These are phyloP conservation scores for Catostomus latipinnis DNA, from an alignment of 2,797 vertebrate genomes.

Conservation along the genomic window DNA sequence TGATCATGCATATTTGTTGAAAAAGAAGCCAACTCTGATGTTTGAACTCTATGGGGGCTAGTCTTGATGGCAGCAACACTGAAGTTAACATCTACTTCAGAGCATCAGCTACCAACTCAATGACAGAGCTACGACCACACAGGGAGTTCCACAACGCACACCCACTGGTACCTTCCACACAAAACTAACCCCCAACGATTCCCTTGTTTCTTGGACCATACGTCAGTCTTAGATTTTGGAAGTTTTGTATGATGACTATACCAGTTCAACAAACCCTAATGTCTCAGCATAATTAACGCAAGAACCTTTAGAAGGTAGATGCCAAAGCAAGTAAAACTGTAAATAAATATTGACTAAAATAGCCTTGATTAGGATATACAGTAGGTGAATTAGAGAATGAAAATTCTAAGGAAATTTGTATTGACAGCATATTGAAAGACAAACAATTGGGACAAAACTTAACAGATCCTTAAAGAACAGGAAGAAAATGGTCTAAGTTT, in stretches of 20 bases:
- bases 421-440: background rate
- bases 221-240: conserved; percentile 20
- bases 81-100: conserved; percentile 82
- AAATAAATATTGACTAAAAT: conserved; percentile 10
- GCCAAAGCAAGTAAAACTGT: background rate
- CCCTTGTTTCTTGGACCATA: conserved; percentile 12
- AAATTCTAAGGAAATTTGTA: background rate
- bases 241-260: conserved; percentile 13
- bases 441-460: background rate
- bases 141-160: conserved; percentile 60
- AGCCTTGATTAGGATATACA: background rate
- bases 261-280: conserved; percentile 6
- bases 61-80: conserved; percentile 89
- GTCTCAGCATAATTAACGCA: conserved; percentile 14
- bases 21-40: conserved; percentile 53
- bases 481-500: background rate
- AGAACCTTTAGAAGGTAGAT: conserved; percentile 6
- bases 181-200: conserved; percentile 24
- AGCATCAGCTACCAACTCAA: conserved; percentile 78
- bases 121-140: conserved; percentile 68
- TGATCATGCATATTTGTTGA: background rate
- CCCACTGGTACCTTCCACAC: conserved; percentile 52
- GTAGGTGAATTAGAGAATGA: background rate
- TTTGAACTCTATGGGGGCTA: conserved; percentile 57
- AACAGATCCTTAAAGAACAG: background rate